These are phyloP conservation scores for Amphimedon queenslandica DNA, from an alignment of 37 sponge, comb jelly and placozoan species.

Conservation along the genomic window DNA sequence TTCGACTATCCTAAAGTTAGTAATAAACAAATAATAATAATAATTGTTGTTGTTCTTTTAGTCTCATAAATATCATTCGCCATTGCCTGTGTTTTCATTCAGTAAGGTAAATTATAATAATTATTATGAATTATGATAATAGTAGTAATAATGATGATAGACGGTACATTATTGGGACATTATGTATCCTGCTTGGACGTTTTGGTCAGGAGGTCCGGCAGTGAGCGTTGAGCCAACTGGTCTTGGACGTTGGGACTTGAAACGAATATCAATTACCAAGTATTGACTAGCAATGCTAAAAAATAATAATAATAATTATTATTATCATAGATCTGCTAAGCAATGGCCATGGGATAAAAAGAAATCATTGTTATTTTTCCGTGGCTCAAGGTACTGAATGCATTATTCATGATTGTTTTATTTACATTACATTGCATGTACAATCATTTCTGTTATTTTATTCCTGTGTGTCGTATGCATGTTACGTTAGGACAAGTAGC, in stretches of 20 bases:
- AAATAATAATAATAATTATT: not conserved
- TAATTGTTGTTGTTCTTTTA: conserved; percentile 8
- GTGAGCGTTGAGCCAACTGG: conserved; percentile 73
- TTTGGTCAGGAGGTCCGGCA: conserved; percentile 90
- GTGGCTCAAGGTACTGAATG: conserved; percentile 76
- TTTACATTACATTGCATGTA: too few relatives aligned
- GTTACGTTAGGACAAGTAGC: conserved; percentile 57
- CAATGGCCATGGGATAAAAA: conserved; percentile 80
- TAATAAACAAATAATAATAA: not conserved
- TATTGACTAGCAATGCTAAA: too few relatives aligned
- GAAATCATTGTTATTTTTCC: conserved; percentile 58
- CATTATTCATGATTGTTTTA: not conserved
- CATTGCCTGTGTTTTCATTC: conserved; percentile 84
- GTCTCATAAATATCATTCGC: conserved; percentile 42
- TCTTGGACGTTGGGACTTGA: conserved; percentile 78
- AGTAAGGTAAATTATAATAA: conserved; percentile 48
- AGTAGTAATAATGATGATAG: too few relatives aligned
- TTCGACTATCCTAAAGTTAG: conserved; percentile 73
- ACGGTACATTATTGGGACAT: conserved; percentile 72
- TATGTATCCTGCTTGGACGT: conserved; percentile 93
- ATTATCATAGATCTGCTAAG: not conserved
- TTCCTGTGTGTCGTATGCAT: not conserved
- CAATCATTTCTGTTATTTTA: conserved; percentile 1
- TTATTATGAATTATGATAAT: too few relatives aligned
- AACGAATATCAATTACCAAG: conserved; percentile 60